phyloP scores from a whole-genome alignment of 1,140 invertebrate genomes.

The Bombyx mandarina region DNA sequence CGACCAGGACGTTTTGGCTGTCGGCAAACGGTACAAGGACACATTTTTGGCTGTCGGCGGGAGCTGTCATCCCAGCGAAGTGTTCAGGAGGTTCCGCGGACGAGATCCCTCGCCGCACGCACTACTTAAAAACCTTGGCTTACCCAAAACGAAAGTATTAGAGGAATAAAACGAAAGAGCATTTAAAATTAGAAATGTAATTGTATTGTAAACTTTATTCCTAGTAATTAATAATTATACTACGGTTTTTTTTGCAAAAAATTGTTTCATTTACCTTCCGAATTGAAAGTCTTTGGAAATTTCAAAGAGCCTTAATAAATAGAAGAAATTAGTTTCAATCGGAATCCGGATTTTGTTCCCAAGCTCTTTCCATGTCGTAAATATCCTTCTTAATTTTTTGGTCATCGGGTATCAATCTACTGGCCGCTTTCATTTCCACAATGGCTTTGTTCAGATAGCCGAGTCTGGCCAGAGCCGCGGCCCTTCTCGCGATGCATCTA shows the following conservation, averaged over 20 bases:
- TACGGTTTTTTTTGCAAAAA: no score
- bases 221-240: no score
- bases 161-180: slow-evolving; percentile 35
- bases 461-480: slow-evolving; percentile 79
- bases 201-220: no score
- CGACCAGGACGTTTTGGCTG: slow-evolving; percentile 65
- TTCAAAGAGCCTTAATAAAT: no score
- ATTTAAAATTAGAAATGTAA: slow-evolving; percentile 9
- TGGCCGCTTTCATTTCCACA: slow-evolving; percentile 80
- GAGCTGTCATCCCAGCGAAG: slow-evolving; percentile 82
- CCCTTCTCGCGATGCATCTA: slow-evolving; percentile 79
- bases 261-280: no score
- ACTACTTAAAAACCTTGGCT: slow-evolving; percentile 77
- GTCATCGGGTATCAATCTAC: slow-evolving; percentile 72
- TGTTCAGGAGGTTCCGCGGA: slow-evolving; percentile 92
- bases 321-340: slow-evolving; percentile 21
- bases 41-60: slow-evolving; percentile 91
- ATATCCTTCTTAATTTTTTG: slow-evolving; percentile 62
- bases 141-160: slow-evolving; percentile 44
- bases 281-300: no score
- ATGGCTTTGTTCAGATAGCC: slow-evolving; percentile 81
- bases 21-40: slow-evolving; percentile 83
- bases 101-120: slow-evolving; percentile 90
- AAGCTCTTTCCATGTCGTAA: slow-evolving; percentile 63
- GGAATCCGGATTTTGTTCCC: slow-evolving; percentile 69